Evolutionary conservation across 2,888 invertebrate genomes (phyloP), one percentile per base, ranked within the genome.

Genomic region (Chaitophorus viminalis): DNA sequence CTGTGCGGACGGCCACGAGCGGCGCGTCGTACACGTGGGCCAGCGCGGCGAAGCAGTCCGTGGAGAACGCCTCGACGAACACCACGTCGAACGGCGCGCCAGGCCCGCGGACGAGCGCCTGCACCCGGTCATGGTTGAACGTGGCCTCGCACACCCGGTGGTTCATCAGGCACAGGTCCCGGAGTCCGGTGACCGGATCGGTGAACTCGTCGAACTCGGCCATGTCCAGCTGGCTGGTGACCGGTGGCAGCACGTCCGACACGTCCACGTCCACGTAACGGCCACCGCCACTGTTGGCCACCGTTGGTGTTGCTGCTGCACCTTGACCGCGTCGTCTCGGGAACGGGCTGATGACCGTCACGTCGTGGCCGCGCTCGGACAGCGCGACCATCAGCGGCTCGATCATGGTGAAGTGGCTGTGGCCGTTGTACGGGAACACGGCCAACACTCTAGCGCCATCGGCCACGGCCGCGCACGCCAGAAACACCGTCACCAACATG

Each of bases 331-430:
- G n/a, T 65, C 68, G 77, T 21, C 85, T 70, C 17, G 85, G 85
- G n/a, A 86, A 86, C 72, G 85, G 85, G 54, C 85, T 86, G 85
- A 86, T 72, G 8, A 87, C 87, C 31, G 87, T 87, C 39, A 87
- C 74, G 31, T 79, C 21, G 79, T 87, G 87, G 39, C 81, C 81
- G 74, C 87, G 87, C 3, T 65, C 33, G 39, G 87, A 31, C 25
- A 87, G 29, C 65, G 87, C 87, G 18, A 39, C 74, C 79, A 87
- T 31, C 72, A 87, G 60, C 46, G 87, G 87, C 33, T 72, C 72
- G 60, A 60, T 65, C 87, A 81, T 89, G 46, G 90, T 87, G 82
- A 90, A 90, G 89, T 91, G 91, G 85, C 90, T 90, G 88, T 90
- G 90, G 46, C 89, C 90, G 31, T 90, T 89, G 82, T 90, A 90